Evolutionary conservation across 2,888 invertebrate genomes (phyloP), one percentile per base, ranked within the genome.

Genomic region (Taenaris catops): DNA sequence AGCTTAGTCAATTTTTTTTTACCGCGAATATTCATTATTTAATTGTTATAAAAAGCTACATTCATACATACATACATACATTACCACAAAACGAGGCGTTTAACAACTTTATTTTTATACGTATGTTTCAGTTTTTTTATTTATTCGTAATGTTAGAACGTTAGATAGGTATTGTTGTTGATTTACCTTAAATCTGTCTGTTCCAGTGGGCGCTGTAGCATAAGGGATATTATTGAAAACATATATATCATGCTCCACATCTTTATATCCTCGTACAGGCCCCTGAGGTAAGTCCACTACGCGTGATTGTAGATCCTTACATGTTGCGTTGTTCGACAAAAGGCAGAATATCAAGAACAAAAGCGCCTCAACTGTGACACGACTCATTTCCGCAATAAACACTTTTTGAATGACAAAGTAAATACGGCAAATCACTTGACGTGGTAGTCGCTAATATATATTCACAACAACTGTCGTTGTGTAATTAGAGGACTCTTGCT

Each of bases 161-260:
- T n/a, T n/a, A n/a, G n/a, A n/a, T n/a, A n/a, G n/a, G n/a, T n/a
- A n/a, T n/a, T n/a, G n/a, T n/a, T n/a, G n/a, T n/a, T n/a, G n/a
- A n/a, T n/a, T 21, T 35, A 63, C 68, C 57, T 59, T 63, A 37
- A 51, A 68, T 39, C 45, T 55, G 8, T 63, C 19, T 0, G n/a
- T 9, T 4, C 66, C 64, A 1, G 57, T 60, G 0, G 65, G 65
- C 2, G 54, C 58, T 0, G 50, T 59, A 0, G 68, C 68, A 34
- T 65, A 66, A 0, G 66, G 65, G 4, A 66, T 60, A 18, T n/a
- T 55, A 25, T 62, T 56, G 34, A 69, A 76, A 1, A 44, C 38
- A 26, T 49, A 71, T 0, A 65, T 37, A 4, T 56, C 55, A 3
- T 46, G 40, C 4, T 36, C 41, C 1, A 52, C 46, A 2, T 58